These are phyloP conservation scores for Pentalonia nigronervosa DNA, from an alignment of 1,140 invertebrate species.

Conservation along the genomic window DNA sequence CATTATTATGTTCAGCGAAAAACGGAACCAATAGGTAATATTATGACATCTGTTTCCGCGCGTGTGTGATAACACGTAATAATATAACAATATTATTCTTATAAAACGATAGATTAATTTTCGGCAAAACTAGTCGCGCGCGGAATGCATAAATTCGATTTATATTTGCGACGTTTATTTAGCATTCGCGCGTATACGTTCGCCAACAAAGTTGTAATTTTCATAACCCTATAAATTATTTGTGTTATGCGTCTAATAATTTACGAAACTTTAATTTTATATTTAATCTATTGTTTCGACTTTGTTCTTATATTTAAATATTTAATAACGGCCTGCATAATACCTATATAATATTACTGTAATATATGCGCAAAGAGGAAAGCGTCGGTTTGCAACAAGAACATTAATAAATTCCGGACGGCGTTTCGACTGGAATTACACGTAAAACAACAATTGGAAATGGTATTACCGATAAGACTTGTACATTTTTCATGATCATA, in stretches of 20 bases:
- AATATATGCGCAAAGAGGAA: background rate
- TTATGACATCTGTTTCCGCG: background rate
- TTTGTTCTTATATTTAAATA: conserved; percentile 13
- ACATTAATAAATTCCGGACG: background rate
- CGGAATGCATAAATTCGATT: background rate
- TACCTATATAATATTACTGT: background rate
- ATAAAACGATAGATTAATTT: background rate
- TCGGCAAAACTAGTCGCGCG: background rate
- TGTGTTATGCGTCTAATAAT: background rate
- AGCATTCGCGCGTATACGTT: background rate
- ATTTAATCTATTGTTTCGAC: background rate
- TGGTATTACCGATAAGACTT: background rate
- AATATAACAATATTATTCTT: background rate
- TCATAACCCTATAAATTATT: conserved; percentile 13
- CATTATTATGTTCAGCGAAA: background rate
- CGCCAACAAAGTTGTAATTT: conserved; percentile 25
- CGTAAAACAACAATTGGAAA: background rate
- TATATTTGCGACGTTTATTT: conserved; percentile 13
- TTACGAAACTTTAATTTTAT: conserved; percentile 26
- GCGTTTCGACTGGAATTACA: background rate
- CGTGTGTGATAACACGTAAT: background rate
- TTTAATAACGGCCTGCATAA: background rate
- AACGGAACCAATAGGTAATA: background rate
- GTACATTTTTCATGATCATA: background rate
- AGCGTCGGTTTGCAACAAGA: background rate